phyloP scores from a whole-genome alignment of 1,140 invertebrate genomes.

The Acromyrmex echinatior region DNA sequence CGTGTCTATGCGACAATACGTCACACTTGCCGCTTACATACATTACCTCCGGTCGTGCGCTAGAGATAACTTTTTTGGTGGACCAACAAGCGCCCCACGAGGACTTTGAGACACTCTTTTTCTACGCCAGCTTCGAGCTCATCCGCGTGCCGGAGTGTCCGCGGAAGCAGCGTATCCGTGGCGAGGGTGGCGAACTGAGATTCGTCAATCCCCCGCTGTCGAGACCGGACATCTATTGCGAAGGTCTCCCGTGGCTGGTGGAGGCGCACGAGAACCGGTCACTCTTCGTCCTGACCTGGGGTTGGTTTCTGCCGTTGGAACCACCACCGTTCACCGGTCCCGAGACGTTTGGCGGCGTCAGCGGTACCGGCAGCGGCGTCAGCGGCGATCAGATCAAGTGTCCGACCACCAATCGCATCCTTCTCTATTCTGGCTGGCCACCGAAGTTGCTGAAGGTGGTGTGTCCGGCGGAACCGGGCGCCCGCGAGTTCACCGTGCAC shows the following conservation, averaged over 20 bases:
- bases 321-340: background rate
- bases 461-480: slow-evolving; percentile 91
- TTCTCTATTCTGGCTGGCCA: slow-evolving; percentile 85
- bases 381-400: slow-evolving; percentile 89
- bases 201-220: slow-evolving; percentile 88
- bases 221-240: slow-evolving; percentile 89
- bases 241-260: slow-evolving; percentile 91
- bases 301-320: slow-evolving; percentile 87
- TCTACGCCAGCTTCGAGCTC: slow-evolving; percentile 90
- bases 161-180: slow-evolving; percentile 88
- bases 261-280: slow-evolving; percentile 91
- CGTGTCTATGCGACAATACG: slow-evolving; percentile 91
- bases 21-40: slow-evolving; percentile 89
- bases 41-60: slow-evolving; percentile 88
- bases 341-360: slow-evolving; percentile 39
- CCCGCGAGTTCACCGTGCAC: slow-evolving; percentile 90
- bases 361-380: slow-evolving; percentile 81
- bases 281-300: slow-evolving; percentile 92
- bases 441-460: slow-evolving; percentile 90
- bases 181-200: slow-evolving; percentile 88
- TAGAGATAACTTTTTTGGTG: slow-evolving; percentile 89
- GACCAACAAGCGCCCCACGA: slow-evolving; percentile 90
- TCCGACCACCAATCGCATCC: slow-evolving; percentile 83
- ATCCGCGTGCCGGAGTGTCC: slow-evolving; percentile 89
- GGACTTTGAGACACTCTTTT: slow-evolving; percentile 90